Base-by-base conservation (phyloP, 2,113 vertebrate genomes). In the Zosterops hypoxanthus region DNA sequence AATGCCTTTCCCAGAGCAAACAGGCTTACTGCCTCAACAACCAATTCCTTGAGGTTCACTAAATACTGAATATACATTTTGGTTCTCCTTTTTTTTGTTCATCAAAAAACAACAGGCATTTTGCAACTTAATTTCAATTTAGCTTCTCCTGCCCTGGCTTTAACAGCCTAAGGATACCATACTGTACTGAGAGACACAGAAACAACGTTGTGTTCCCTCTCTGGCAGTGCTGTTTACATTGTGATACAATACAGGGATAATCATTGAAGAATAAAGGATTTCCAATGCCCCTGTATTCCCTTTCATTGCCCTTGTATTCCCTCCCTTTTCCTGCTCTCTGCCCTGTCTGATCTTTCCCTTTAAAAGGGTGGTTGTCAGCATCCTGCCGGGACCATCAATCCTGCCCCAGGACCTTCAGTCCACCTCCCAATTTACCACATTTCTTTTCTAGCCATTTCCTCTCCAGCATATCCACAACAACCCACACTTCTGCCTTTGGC, bases 391-490 rank as follows among this genome's bases (percentile, higher is more conserved):
- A 64, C 20, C 49, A 71, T 41, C 2, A 6, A 31, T 77, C n/a
- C 50, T 41, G 66, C 59, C 82, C 34, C 36, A 39, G 73, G 75
- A 82, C 0, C 0, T 52, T 80, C 33, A 88, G 41, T 33, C 25
- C 22, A 6, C 5, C 24, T 89, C 34, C 61, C 46, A 46, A 23
- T 85, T 71, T 82, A 36, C 59, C 78, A 65, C 46, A 34, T 81
- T 84, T 66, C 80, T 92, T 82, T 92, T 78, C 83, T 20, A 73
- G 70, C 41, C 18, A 36, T 60, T 95, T 95, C 84, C 59, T 85
- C 50, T 61, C 50, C 63, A 46, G 26, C 28, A 69, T 12, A 65
- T 29, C 34, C 50, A 39, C 25, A 63, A 50, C 36, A 87, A 61
- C 16, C 8, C 82, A 42, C 22, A 24, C 31, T 90, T 95, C 95